Percentiles rank a stretch among this genome's conserved stretches.
These are phyloP conservation scores for Cryptus armator DNA, from an alignment of 2,888 invertebrate species.

Conservation along the genomic window DNA sequence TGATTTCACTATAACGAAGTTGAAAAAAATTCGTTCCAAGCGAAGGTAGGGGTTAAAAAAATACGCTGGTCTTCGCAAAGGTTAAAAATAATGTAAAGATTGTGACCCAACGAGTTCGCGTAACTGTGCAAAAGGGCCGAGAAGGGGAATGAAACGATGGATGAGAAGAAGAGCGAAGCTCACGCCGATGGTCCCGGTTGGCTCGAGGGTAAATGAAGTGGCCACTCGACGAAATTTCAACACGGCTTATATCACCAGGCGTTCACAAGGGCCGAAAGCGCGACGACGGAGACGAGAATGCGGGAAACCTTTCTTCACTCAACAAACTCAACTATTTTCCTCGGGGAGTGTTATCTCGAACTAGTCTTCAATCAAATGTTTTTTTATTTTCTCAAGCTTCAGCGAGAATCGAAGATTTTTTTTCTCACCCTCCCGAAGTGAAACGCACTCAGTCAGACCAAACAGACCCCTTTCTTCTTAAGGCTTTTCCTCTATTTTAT, in stretches of 20 bases:
- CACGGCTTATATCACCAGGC: slow-evolving; percentile 62
- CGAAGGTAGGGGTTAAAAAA: not conserved
- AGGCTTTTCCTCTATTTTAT: slow-evolving; percentile 5
- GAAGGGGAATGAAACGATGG: slow-evolving; percentile 35
- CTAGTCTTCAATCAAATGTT: slow-evolving; percentile 32
- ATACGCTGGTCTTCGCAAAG: not conserved
- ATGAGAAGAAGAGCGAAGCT: slow-evolving; percentile 42
- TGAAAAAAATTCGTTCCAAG: not conserved
- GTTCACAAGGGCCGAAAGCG: slow-evolving; percentile 59
- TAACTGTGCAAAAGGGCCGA: slow-evolving; percentile 13
- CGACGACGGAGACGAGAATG: slow-evolving; percentile 17
- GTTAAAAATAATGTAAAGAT: not conserved
- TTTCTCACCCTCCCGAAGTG: not conserved
- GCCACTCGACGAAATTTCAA: slow-evolving; percentile 62
- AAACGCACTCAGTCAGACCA: slow-evolving; percentile 43
- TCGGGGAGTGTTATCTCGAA: slow-evolving; percentile 22
- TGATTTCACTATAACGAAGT: too few species aligned
- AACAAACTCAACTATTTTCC: slow-evolving; percentile 19
- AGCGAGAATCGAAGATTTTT: slow-evolving; percentile 6
- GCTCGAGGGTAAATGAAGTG: slow-evolving; percentile 55
- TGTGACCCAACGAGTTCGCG: slow-evolving; percentile 7
- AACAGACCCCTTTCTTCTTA: slow-evolving; percentile 40
- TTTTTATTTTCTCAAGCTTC: slow-evolving; percentile 26
- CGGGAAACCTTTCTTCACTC: slow-evolving; percentile 13
- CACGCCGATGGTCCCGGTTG: slow-evolving; percentile 39